Base-by-base conservation (phyloP, 2,888 invertebrate genomes). In the Gymnoscelis rufifasciata region DNA sequence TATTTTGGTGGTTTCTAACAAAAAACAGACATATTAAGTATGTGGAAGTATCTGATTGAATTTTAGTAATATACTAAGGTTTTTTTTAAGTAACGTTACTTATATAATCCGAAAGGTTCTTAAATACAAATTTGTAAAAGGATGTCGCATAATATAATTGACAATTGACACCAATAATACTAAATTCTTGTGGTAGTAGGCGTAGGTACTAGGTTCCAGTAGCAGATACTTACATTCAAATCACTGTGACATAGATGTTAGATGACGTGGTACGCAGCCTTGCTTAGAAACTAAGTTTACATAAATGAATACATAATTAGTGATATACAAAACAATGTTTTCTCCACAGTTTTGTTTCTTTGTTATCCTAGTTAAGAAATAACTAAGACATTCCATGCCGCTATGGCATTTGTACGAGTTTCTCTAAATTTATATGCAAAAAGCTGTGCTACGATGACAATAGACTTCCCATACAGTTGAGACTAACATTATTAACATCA, bases 261-360 rank as follows among this genome's bases (percentile, higher is more conserved):
- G 33, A 60, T 68, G 68, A 69, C 65, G 64, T 63, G 59, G 64
- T 56, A 58, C 63, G 54, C 64, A 73, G 64, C 72, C 71, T 71
- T 74, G 72, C 64, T 60, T 56, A 55, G 19, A 35, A 15, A 35
- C 35, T 10, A 57, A 65, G 57, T 71, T 69, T 71, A 63, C 64
- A 72, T 71, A 68, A 61, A 72, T 76, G 68, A 74, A 74, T 76
- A 75, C 73, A 72, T 65, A 71, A 59, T 57, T 59, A 67, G 67
- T 60, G 60, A 52, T 59, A 44, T 40, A 49, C 48, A 50, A 30
- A 54, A 50, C 48, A 49, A 62, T 56, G 55, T 62, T 67, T 66
- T 67, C 61, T 64, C 60, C 59, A 57, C 46, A 51, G 52, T 48
- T 58, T 54, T 51, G 57, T 60, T 56, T 66, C 64, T 59, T 64